Evolutionary conservation across 2,888 invertebrate genomes (phyloP), one percentile per base, ranked within the genome.

Genomic region (Autographa gamma): DNA sequence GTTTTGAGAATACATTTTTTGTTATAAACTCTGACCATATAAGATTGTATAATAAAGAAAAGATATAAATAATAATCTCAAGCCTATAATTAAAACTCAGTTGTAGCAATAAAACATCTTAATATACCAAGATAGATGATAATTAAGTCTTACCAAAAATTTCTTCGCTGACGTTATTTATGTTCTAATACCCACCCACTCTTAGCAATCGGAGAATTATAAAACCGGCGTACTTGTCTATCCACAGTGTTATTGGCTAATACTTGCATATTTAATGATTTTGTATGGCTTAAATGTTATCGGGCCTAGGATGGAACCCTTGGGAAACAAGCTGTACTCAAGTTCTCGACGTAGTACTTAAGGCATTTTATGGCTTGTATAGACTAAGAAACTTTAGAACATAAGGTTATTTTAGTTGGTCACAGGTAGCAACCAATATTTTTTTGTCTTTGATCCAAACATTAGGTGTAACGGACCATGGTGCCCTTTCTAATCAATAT

Each of bases 401-500:
- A 13, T 25, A 13, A 25, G 9, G 19, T n/a, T 4, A 25, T 56
- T 56, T 7, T 59, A 25, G 74, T 67, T 67, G 38, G 60, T 65
- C 38, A 59, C 62, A 63, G 54, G 62, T 11, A n/a, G 16, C 59
- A 56, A 56, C 14, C 41, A 41, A 54, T 0, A 48, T 48, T 25
- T 67, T 59, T 67, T 64, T 73, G 67, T n/a, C 67, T 43, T 64
- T 19, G 8, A 32, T 18, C 52, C 14, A 18, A 74, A 68, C 7
- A 25, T 63, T 66, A 13, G 54, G 63, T 60, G 58, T 71, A 68
- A 60, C 69, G 43, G 31, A 71, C 70, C 73, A 68, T 58, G 63
- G 66, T 60, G 63, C 63, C 66, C 52, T 73, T 70, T 19, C 69
- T 73, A 73, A 81, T 81, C 83, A 83, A 81, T 76, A 73, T 72